A percentile compares a stretch with the other conserved stretches of the same genome.
These are phyloP conservation scores for Callopanchax toddi DNA, from an alignment of 2,113 vertebrate species.

Conservation along the genomic window DNA sequence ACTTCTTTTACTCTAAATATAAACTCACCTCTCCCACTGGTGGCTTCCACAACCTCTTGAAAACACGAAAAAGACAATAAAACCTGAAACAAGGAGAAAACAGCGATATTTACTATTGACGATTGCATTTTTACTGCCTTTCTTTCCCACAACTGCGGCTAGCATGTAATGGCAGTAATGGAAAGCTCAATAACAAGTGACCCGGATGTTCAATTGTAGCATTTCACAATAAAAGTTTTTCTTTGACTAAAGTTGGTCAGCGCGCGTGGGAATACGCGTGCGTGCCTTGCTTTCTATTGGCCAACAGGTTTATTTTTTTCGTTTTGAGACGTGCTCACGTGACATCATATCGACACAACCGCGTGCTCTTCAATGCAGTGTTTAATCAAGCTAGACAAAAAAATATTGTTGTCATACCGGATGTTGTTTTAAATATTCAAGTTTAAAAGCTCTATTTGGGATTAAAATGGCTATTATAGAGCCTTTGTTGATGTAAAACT, in stretches of 20 bases:
- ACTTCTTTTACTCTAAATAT: not conserved
- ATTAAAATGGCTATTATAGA: not conserved
- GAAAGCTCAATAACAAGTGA: slow-evolving; percentile 2
- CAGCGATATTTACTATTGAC: slow-evolving; percentile 30
- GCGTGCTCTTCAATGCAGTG: slow-evolving; percentile 48
- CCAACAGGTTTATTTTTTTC: not conserved
- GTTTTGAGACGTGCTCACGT: not conserved
- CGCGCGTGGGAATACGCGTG: not conserved
- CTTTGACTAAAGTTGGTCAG: too few species aligned
- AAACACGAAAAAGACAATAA: slow-evolving; percentile 57
- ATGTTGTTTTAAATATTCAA: not conserved
- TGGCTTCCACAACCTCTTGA: slow-evolving; percentile 53
- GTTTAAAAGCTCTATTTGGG: not conserved
- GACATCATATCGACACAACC: slow-evolving; percentile 62
- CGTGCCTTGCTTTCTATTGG: slow-evolving; percentile 23
- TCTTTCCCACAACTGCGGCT: not conserved
- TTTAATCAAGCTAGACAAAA: slow-evolving; percentile 40
- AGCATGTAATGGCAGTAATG: slow-evolving; percentile 14
- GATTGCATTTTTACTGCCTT: slow-evolving; percentile 63
- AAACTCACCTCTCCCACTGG: slow-evolving; percentile 69
- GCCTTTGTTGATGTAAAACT: not conserved
- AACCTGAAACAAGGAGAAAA: slow-evolving; percentile 56
- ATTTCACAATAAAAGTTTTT: slow-evolving; percentile 49
- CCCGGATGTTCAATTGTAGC: slow-evolving; percentile 44
- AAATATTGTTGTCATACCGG: not conserved